Evolutionary conservation across 2,113 vertebrate genomes (phyloP), one percentile per base, ranked within the genome.

Genomic region (Malurus elegans): DNA sequence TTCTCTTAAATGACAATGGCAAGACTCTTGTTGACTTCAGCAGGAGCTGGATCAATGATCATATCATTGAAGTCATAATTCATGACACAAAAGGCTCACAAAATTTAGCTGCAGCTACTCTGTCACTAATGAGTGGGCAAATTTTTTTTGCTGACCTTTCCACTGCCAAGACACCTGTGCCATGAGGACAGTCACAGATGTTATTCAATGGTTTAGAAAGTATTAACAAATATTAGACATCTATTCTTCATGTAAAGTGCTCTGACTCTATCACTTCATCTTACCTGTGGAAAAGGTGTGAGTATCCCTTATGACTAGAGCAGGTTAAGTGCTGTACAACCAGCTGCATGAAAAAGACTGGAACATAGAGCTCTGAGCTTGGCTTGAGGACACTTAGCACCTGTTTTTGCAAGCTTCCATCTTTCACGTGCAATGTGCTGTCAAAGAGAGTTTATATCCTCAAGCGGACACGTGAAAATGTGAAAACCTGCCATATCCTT

Each of bases 1-100:
- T 72, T 93, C 73, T 80, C 45, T 51, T 6, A 4, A 73, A 76
- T 79, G 76, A 62, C 71, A 64, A 23, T 69, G 32, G 34, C 72
- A 82, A 66, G 47, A 79, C 44, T 86, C 24, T 71, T 75, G 42
- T 80, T 93, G 89, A 95, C 36, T 97, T 88, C 25, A 48, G 61
- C 32, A 57, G 50, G 19, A 91, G 47, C 24, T 89, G 26, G 20
- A 83, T 87, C 79, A 96, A 91, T 56, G 48, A 42, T 62, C 40
- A 24, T 42, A 76, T 42, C 56, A 69, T 17, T 54, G 12, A 84
- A 85, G 40, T 51, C n/a, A 47, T 42, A 48, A 72, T 53, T 88
- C 28, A 61, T 45, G n/a, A 60, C n/a, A 54, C 12, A 85, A 85
- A 79, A 82, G 19, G 29, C 26, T 79, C 40, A 61, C 11, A 82